These are phyloP conservation scores for Eptesicus fuscus DNA, from an alignment of 2,113 vertebrate genomes.

Conservation along the genomic window DNA sequence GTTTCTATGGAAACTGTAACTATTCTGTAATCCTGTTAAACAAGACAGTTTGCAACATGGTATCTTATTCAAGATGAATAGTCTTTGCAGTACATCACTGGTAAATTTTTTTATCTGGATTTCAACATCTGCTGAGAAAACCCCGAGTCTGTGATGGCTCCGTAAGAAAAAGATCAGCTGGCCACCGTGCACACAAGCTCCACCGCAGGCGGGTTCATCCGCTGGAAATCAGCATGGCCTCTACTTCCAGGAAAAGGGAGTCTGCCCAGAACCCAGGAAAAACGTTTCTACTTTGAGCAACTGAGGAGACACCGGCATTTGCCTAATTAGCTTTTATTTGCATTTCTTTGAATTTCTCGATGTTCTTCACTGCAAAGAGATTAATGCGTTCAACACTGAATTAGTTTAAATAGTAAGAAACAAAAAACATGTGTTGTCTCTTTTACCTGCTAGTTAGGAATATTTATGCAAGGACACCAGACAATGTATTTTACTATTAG, in stretches of 20 bases:
- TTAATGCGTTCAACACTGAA: conserved; percentile 5
- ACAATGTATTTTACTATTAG: neutral
- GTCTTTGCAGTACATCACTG: conserved; percentile 69
- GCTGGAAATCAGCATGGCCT: neutral
- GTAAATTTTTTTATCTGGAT: conserved; percentile 70
- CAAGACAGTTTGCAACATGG: conserved; percentile 70
- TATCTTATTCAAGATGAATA: conserved; percentile 76
- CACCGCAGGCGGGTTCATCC: fast-evolving
- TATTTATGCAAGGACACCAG: neutral
- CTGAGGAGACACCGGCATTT: neutral
- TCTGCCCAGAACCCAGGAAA: neutral
- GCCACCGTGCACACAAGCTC: neutral
- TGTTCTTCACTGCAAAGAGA: neutral
- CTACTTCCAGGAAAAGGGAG: neutral
- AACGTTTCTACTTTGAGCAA: neutral
- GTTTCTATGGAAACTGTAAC: conserved; percentile 84
- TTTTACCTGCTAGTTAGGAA: neutral
- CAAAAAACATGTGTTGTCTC: neutral
- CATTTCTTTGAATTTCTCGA: conserved; percentile 23
- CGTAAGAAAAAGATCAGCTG: neutral
- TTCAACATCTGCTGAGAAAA: conserved; percentile 55
- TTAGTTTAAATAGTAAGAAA: neutral
- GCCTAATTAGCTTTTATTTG: neutral
- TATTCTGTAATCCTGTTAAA: conserved; percentile 77
- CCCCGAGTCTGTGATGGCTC: neutral